Percentiles rank a stretch among this genome's conserved stretches.
Evolutionary conservation across 2,797 vertebrate genomes (phyloP).

Genomic region (Eleutherodactylus coqui): DNA sequence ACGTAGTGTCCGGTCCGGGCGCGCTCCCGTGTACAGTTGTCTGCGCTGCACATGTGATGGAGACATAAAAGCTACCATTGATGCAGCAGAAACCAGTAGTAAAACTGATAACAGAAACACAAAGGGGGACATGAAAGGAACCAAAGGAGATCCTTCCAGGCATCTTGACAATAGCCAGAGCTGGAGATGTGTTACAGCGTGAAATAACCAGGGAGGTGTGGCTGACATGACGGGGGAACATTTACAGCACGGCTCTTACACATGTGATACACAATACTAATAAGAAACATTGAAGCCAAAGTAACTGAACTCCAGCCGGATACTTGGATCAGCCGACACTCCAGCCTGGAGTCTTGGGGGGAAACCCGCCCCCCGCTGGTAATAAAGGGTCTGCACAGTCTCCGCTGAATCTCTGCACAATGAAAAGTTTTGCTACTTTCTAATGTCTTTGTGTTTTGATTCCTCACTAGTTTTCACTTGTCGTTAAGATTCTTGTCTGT

Average conservation of each 20-base stretch:
- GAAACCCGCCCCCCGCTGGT: no score
- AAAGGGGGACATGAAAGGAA: slow-evolving; percentile 32
- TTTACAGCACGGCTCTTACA: slow-evolving; percentile 1
- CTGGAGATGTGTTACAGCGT: neutral
- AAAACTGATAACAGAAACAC: slow-evolving; percentile 40
- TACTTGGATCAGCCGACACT: no score
- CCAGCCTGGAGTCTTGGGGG: no score
- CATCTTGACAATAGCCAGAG: slow-evolving; percentile 12
- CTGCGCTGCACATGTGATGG: slow-evolving; percentile 43
- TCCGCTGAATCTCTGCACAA: no score
- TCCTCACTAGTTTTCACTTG: no score
- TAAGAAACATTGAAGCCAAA: neutral
- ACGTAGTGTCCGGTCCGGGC: no score
- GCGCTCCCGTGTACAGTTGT: neutral
- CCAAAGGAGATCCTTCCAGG: slow-evolving; percentile 6
- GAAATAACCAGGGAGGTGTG: slow-evolving; percentile 34
- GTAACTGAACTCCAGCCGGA: neutral
- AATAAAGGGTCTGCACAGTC: no score
- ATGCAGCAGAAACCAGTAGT: slow-evolving; percentile 31
- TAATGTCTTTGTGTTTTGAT: no score
- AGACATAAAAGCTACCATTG: slow-evolving; percentile 5
- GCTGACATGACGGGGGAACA: slow-evolving; percentile 36
- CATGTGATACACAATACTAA: slow-evolving; percentile 3
- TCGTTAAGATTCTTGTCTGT: no score
- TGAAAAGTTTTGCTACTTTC: no score